phyloP scores from a whole-genome alignment of 2,113 vertebrate species.

The Neomonachus schauinslandi region DNA sequence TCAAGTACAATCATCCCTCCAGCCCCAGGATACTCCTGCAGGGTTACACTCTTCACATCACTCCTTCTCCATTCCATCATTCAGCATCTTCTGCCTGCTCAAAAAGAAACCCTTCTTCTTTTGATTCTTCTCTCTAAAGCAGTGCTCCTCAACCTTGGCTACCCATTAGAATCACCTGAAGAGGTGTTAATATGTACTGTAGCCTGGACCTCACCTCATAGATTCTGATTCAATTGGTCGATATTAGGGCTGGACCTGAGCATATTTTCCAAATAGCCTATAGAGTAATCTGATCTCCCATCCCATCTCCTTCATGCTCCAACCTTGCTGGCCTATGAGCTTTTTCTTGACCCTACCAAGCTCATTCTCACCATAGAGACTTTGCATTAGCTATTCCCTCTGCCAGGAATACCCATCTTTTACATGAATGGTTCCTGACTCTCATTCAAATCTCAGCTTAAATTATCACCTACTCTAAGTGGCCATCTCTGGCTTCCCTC shows the following conservation, averaged over 20 bases:
- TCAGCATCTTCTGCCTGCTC: not conserved
- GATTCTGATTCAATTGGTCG: not conserved
- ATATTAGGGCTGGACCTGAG: not conserved
- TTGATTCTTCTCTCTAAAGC: not conserved
- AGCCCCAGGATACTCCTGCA: not conserved
- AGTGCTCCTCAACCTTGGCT: not conserved
- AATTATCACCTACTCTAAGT: not conserved
- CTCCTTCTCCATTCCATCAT: not conserved
- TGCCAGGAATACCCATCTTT: not conserved
- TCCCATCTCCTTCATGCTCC: not conserved
- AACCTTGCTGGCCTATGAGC: not conserved
- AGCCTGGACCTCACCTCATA: not conserved
- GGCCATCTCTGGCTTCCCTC: not conserved
- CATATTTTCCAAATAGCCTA: not conserved
- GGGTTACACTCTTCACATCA: not conserved
- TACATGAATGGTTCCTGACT: not conserved
- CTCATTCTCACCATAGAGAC: not conserved
- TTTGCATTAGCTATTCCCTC: not conserved
- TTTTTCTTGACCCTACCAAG: not conserved
- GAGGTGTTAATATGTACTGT: not conserved
- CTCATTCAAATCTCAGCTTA: not conserved
- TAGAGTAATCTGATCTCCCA: not conserved
- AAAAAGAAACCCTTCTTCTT: not conserved
- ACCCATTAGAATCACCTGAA: not conserved
- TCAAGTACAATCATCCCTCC: not conserved